Evolutionary conservation across 2,888 invertebrate species (phyloP).

Genomic region (Morpho achilles): DNA sequence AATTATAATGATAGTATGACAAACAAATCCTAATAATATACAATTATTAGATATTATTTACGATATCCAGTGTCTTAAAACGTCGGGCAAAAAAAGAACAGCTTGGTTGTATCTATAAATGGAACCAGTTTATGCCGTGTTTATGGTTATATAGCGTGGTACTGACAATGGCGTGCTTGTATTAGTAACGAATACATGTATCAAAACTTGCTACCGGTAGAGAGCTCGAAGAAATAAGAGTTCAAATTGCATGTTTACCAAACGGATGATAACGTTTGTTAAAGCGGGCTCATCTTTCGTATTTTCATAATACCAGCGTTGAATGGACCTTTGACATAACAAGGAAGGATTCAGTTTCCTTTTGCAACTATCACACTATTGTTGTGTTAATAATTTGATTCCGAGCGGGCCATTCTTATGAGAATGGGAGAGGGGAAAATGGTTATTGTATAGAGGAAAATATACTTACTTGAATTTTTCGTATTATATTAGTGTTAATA

Average conservation of each 20-base stretch:
- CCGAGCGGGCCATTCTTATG: slow-evolving; percentile 25
- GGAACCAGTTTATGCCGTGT: slow-evolving; percentile 29
- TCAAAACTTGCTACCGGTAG: slow-evolving; percentile 32
- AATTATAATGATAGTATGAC: background rate
- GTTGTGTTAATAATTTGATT: slow-evolving; percentile 31
- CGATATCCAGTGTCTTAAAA: slow-evolving; percentile 15
- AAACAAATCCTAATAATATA: background rate
- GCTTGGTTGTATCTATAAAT: slow-evolving; percentile 25
- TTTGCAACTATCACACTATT: slow-evolving; percentile 30
- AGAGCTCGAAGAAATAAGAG: slow-evolving; percentile 40
- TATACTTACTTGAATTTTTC: slow-evolving; percentile 2
- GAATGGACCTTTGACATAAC: slow-evolving; percentile 49
- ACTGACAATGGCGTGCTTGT: slow-evolving; percentile 38
- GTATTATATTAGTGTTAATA: slow-evolving; percentile 6
- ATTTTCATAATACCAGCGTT: slow-evolving; percentile 61
- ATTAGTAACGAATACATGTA: slow-evolving; percentile 29
- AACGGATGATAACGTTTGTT: slow-evolving; percentile 34
- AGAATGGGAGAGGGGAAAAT: slow-evolving; percentile 14
- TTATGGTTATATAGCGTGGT: slow-evolving; percentile 29
- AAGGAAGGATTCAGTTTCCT: slow-evolving; percentile 47
- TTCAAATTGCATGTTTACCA: slow-evolving; percentile 59
- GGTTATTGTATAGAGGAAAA: slow-evolving; percentile 12
- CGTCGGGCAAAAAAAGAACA: slow-evolving; percentile 20
- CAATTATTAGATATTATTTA: slow-evolving; percentile 6
- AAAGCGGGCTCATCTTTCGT: slow-evolving; percentile 44